These are phyloP conservation scores for Sarcophaga bullata DNA, from an alignment of 1,140 invertebrate genomes.

Conservation along the genomic window DNA sequence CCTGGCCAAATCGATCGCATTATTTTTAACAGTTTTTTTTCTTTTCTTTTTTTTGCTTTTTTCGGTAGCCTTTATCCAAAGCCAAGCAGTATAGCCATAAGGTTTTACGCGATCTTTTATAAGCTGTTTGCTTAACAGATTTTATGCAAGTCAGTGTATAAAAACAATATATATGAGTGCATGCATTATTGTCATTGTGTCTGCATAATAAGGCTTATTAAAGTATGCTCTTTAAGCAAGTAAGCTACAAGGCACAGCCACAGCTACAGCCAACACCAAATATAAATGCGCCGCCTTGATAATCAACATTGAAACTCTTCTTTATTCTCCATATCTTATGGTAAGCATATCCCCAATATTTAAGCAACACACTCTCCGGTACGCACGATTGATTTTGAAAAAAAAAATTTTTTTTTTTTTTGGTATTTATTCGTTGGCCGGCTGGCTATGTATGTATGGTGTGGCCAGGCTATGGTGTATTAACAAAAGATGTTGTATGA, in stretches of 20 bases:
- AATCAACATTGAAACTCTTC: conserved; percentile 24
- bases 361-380: neutral
- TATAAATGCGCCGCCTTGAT: neutral
- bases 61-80: neutral
- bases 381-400: conserved; percentile 22
- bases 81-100: neutral
- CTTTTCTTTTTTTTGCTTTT: neutral
- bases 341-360: neutral
- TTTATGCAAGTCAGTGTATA: no score
- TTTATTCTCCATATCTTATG: neutral
- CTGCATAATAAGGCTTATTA: conserved; percentile 21
- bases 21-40: neutral
- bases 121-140: neutral
- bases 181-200: neutral
- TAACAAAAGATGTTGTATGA: no score
- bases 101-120: neutral
- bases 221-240: neutral
- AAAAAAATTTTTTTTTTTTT: neutral
- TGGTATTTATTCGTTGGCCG: neutral
- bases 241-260: no score
- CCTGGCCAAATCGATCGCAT: conserved; percentile 2
- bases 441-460: neutral
- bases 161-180: neutral
- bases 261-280: neutral
- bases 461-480: no score